A percentile compares a stretch with the other conserved stretches of the same genome.
Evolutionary conservation across 2,888 invertebrate species (phyloP).

Genomic region (Sminthurides aquaticus): DNA sequence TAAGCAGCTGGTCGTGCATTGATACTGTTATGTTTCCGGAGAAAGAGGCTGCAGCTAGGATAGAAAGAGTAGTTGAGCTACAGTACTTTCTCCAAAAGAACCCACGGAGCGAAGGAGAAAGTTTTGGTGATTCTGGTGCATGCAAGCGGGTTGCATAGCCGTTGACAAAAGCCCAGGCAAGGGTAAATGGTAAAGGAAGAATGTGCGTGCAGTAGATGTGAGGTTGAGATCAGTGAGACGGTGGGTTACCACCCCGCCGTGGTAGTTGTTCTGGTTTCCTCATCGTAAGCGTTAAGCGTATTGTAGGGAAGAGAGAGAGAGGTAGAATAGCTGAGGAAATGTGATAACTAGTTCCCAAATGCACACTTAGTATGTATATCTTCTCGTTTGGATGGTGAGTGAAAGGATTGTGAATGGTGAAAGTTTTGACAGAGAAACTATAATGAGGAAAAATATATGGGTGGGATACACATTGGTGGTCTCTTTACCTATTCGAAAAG

Average conservation of each 20-base stretch:
- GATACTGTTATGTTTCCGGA: background rate
- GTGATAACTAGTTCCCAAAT: background rate
- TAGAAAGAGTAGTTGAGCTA: background rate
- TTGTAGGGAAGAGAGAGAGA: background rate
- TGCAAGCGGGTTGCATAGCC: too few species aligned
- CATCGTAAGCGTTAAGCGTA: too few species aligned
- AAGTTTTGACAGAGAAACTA: background rate
- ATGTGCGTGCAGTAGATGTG: too few species aligned
- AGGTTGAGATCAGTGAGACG: too few species aligned
- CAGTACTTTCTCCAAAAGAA: too few species aligned
- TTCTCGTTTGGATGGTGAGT: background rate
- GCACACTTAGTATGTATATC: background rate
- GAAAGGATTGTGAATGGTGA: background rate
- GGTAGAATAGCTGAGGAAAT: background rate
- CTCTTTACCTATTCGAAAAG: background rate
- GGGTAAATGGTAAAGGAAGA: too few species aligned
- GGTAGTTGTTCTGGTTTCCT: too few species aligned
- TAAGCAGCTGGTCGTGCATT: background rate
- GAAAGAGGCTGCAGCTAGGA: slow-evolving; percentile 3
- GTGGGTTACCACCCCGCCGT: too few species aligned
- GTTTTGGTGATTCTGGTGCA: too few species aligned
- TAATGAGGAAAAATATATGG: background rate
- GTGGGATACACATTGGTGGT: background rate
- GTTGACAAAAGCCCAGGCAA: too few species aligned
- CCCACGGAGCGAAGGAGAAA: too few species aligned